These are phyloP conservation scores for Aspiorhynchus laticeps DNA, from an alignment of 2,113 vertebrate genomes.

Conservation along the genomic window DNA sequence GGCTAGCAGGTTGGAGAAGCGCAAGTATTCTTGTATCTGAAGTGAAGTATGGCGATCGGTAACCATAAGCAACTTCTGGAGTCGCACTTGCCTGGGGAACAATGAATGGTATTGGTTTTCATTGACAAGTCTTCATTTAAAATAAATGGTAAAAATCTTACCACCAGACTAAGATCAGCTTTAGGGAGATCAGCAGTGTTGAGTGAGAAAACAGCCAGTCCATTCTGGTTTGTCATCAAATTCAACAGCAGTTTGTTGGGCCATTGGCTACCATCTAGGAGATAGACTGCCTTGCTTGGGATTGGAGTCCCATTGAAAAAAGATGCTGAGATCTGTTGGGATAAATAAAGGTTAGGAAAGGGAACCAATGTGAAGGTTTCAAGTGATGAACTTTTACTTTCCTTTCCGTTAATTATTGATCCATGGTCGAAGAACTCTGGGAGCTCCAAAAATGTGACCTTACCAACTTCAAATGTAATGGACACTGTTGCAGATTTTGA, in stretches of 20 bases:
- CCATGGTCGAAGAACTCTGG: conserved; percentile 61
- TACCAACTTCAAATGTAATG: conserved; percentile 64
- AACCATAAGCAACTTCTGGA: fast-evolving
- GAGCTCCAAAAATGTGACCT: conserved; percentile 63
- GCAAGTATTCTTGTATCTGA: neutral
- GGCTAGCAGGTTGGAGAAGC: neutral
- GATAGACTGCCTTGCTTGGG: conserved; percentile 52
- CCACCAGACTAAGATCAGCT: conserved; percentile 3
- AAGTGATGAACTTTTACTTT: conserved; percentile 4
- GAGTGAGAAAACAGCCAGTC: conserved; percentile 64
- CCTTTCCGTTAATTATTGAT: conserved; percentile 63
- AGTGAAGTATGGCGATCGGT: conserved; percentile 21
- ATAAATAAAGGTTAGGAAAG: neutral
- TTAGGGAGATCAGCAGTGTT: neutral
- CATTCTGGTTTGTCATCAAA: conserved; percentile 68
- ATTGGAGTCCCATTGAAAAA: conserved; percentile 58
- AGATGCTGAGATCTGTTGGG: conserved; percentile 63
- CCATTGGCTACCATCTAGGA: conserved; percentile 52
- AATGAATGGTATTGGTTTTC: neutral
- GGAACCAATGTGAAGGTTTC: neutral
- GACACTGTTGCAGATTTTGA: neutral
- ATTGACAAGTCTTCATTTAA: neutral
- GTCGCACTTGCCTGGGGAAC: conserved; percentile 52
- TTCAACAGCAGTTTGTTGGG: conserved; percentile 39
- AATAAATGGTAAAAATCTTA: neutral